These are phyloP conservation scores for Trichonephila clavata DNA, from an alignment of 1,140 invertebrate genomes.

Conservation along the genomic window DNA sequence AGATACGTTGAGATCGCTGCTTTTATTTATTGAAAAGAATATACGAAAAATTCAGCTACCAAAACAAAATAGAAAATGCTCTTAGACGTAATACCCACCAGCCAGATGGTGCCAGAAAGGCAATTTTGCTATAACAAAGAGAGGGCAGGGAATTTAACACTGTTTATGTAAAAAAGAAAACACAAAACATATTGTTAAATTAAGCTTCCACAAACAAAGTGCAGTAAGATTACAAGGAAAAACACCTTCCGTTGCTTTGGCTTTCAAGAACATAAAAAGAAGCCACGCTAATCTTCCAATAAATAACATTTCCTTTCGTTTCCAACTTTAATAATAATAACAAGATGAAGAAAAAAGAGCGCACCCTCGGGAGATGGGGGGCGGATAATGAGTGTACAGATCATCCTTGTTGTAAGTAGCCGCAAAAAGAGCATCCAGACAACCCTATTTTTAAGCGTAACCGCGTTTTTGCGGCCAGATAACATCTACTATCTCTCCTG, in stretches of 20 bases:
- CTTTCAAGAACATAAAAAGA: not conserved
- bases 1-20: too few relatives aligned
- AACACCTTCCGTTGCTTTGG: not conserved
- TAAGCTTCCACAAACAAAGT: not conserved
- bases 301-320: conserved; percentile 40
- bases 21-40: too few relatives aligned
- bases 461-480: conserved; percentile 56
- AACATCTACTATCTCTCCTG: conserved; percentile 65
- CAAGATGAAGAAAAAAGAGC: not conserved
- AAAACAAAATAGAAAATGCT: not conserved
- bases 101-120: not conserved
- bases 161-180: not conserved
- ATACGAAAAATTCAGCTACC: not conserved
- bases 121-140: not conserved
- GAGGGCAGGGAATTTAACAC: not conserved
- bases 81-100: not conserved
- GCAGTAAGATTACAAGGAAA: not conserved
- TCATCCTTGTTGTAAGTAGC: conserved; percentile 54
- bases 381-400: not conserved
- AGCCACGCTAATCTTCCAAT: conserved; percentile 27
- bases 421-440: conserved; percentile 46
- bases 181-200: conserved; percentile 11
- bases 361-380: not conserved
- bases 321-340: not conserved
- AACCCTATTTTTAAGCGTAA: conserved; percentile 69